These are phyloP conservation scores for Xenopus borealis DNA, from an alignment of 2,113 vertebrate genomes.

Conservation along the genomic window DNA sequence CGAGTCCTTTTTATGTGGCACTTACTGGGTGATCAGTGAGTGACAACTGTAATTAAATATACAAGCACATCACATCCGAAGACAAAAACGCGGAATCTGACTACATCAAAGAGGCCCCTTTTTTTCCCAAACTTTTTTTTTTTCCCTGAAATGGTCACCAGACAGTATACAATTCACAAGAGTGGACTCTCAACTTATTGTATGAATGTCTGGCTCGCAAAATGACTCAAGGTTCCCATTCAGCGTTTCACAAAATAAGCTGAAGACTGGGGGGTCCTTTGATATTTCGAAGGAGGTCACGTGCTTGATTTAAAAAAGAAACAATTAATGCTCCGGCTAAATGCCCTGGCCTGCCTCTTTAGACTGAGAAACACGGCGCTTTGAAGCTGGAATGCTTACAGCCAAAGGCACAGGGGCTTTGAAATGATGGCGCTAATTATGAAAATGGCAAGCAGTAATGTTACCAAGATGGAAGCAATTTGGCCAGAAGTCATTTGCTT, in stretches of 20 bases:
- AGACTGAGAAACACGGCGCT: constrained; percentile 42
- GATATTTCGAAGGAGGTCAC: constrained; percentile 51
- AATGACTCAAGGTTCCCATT: constrained; percentile 35
- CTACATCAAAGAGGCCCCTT: constrained; percentile 73
- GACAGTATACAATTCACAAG: constrained; percentile 63
- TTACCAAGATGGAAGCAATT: constrained; percentile 86
- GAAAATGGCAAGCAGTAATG: constrained; percentile 79
- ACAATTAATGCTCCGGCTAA: constrained; percentile 48
- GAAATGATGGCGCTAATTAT: constrained; percentile 87
- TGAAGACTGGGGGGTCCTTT: constrained; percentile 45
- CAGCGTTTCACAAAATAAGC: constrained; percentile 3
- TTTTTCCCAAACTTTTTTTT: constrained; percentile 48
- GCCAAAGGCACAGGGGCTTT: constrained; percentile 82
- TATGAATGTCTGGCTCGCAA: constrained; percentile 56
- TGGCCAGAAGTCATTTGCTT: constrained; percentile 80
- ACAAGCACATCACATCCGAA: constrained; percentile 82
- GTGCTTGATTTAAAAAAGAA: constrained; percentile 48
- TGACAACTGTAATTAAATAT: constrained; percentile 80
- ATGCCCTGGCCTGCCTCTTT: constrained; percentile 42
- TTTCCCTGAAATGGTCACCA: constrained; percentile 26
- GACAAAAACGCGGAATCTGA: constrained; percentile 71
- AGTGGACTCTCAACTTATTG: constrained; percentile 64
- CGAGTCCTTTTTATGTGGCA: too few species aligned
- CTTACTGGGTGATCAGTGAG: background rate
- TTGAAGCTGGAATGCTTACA: constrained; percentile 64